These are phyloP conservation scores for Apamea crenata DNA, from an alignment of 2,888 invertebrate species.

Conservation along the genomic window DNA sequence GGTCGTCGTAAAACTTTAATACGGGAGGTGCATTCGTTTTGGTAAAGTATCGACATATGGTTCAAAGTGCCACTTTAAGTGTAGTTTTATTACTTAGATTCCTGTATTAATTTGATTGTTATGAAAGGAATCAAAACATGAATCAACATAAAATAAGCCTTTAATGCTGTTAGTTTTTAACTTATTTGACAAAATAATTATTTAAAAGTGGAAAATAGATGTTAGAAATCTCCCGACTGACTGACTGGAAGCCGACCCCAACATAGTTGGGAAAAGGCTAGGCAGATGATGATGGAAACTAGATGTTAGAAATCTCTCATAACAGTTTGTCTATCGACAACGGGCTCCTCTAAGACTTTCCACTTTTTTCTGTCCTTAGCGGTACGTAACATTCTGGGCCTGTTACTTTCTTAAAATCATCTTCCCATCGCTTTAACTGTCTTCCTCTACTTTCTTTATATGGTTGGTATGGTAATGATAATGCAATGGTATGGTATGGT, in stretches of 20 bases:
- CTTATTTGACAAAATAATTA: too few species aligned
- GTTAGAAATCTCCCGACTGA: too few species aligned
- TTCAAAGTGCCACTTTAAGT: constrained; percentile 9
- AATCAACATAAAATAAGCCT: not conserved
- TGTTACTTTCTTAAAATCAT: not conserved
- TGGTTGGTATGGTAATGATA: too few species aligned
- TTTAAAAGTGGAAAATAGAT: too few species aligned
- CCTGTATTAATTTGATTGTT: not conserved
- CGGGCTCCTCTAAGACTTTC: not conserved
- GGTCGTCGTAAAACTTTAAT: constrained; percentile 29
- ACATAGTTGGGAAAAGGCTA: too few species aligned
- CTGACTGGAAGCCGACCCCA: too few species aligned
- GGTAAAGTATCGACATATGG: constrained; percentile 11
- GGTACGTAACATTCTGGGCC: not conserved
- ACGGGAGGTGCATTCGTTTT: constrained; percentile 27
- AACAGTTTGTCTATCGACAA: not conserved
- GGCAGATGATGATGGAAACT: too few species aligned
- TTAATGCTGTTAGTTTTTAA: not conserved
- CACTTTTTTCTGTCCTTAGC: not conserved
- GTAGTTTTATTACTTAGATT: constrained; percentile 14
- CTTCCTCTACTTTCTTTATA: not conserved
- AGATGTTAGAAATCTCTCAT: too few species aligned
- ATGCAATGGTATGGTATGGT: too few species aligned
- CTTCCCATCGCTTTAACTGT: not conserved
- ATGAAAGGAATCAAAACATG: not conserved